A percentile compares a stretch with the other conserved stretches of the same genome.
phyloP scores from a whole-genome alignment of 2,888 invertebrate genomes.

The Latrodectus elegans region DNA sequence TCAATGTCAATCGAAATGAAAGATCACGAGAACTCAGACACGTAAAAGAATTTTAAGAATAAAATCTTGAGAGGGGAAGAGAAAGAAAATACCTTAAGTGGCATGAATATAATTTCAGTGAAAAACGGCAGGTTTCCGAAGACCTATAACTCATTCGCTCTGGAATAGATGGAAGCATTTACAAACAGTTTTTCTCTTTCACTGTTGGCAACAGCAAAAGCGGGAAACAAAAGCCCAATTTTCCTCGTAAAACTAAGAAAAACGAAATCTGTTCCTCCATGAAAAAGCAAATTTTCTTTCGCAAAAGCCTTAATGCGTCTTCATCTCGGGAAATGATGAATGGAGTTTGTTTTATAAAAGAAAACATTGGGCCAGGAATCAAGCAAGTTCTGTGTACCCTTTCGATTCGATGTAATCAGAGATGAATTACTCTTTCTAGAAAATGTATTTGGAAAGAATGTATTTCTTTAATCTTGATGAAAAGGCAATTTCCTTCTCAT shows the following conservation, averaged over 20 bases:
- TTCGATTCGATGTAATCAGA: conserved; percentile 17
- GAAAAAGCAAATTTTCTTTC: conserved; percentile 1
- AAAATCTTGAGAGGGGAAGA: background rate
- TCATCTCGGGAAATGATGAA: conserved; percentile 41
- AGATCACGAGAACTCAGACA: background rate
- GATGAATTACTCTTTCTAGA: background rate
- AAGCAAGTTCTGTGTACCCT: conserved; percentile 7
- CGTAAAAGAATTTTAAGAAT: background rate
- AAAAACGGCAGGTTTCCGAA: background rate
- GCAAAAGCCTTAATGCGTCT: conserved; percentile 33
- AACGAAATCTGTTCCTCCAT: background rate
- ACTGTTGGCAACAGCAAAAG: conserved; percentile 1
- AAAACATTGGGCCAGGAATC: conserved; percentile 8
- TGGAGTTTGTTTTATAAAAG: conserved; percentile 9
- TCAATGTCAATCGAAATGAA: conserved; percentile 3
- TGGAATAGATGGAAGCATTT: conserved; percentile 27
- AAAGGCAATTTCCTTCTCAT: background rate
- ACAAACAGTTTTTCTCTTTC: conserved; percentile 1
- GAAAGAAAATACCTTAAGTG: background rate
- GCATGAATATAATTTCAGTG: conserved; percentile 10
- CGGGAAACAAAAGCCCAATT: conserved; percentile 30
- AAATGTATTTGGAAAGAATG: background rate
- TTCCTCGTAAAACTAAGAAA: background rate
- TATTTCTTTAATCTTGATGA: background rate
- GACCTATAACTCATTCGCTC: conserved; percentile 19